Evolutionary conservation across 2,113 vertebrate species (phyloP).

Genomic region (Acrocephalus arundinaceus): DNA sequence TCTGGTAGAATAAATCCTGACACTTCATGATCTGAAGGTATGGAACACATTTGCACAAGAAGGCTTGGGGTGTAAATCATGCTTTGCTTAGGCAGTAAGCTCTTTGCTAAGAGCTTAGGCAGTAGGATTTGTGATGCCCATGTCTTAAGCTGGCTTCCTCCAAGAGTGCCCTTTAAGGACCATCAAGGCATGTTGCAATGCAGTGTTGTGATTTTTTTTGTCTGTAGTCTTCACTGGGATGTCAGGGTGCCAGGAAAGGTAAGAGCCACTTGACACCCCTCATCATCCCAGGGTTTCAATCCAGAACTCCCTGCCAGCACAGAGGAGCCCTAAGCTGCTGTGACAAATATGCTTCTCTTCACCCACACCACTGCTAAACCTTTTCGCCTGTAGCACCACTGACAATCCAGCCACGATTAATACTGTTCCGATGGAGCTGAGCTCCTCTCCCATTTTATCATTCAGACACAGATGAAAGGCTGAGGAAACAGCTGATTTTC

Average conservation of each 20-base stretch:
- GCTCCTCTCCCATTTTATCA: conserved; percentile 4
- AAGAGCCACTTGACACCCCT: not conserved
- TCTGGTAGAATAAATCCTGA: not conserved
- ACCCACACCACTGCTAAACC: not conserved
- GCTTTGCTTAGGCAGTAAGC: not conserved
- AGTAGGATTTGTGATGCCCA: not conserved
- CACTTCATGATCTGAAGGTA: conserved; percentile 7
- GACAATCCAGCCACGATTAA: conserved; percentile 32
- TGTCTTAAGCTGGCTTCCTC: not conserved
- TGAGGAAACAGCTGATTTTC: conserved; percentile 22
- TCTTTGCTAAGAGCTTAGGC: not conserved
- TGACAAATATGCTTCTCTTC: not conserved
- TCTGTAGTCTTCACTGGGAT: not conserved
- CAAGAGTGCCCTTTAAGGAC: not conserved
- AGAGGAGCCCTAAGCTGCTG: not conserved
- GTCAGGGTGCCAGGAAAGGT: not conserved
- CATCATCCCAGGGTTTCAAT: not conserved
- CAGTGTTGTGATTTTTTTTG: not conserved
- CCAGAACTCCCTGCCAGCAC: not conserved
- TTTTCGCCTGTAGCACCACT: not conserved
- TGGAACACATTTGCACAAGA: not conserved
- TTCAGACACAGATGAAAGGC: conserved; percentile 8
- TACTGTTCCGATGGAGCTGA: not conserved
- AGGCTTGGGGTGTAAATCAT: not conserved
- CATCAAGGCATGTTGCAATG: not conserved